Conservation (phyloP, 2,888 invertebrate genomes). For the Tiliacea aurago region DNA sequence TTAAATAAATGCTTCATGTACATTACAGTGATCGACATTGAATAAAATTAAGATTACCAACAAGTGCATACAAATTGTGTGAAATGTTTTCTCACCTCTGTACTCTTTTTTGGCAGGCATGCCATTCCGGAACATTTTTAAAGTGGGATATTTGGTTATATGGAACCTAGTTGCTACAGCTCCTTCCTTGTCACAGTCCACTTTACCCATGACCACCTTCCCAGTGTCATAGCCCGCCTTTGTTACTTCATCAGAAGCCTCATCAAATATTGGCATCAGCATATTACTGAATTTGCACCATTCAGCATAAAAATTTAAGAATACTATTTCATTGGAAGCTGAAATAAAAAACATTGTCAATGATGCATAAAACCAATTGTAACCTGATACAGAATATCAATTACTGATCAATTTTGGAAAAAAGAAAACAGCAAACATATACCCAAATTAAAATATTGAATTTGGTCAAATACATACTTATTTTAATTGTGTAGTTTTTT, state of each 20-base stretch:
- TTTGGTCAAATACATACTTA: background rate
- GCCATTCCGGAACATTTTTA: constrained; percentile 98
- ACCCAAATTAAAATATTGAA: background rate
- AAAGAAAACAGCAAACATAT: background rate
- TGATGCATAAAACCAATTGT: constrained; percentile 24
- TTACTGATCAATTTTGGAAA: constrained; percentile 9
- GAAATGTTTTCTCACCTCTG: constrained; percentile 91
- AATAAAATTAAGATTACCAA: constrained; percentile 26
- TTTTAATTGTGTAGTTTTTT: background rate
- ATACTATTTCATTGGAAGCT: constrained; percentile 99
- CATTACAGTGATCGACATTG: background rate
- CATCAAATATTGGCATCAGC: constrained; percentile 98
- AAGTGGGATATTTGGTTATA: constrained; percentile 99
- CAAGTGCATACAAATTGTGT: background rate
- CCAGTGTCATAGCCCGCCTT: constrained; percentile 95
- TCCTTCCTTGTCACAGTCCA: constrained; percentile 98
- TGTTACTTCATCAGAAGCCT: constrained; percentile 96
- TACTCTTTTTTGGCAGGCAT: constrained; percentile 97
- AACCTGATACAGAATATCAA: constrained; percentile 1
- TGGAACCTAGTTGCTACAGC: constrained; percentile 97
- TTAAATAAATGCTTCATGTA: background rate
- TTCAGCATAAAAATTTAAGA: constrained; percentile 99
- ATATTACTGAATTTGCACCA: constrained; percentile 99
- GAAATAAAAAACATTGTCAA: constrained; percentile 81
- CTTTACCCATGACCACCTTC: constrained; percentile 98